Conservation (phyloP, 2,888 invertebrate genomes). For the Itoplectis maculator region DNA sequence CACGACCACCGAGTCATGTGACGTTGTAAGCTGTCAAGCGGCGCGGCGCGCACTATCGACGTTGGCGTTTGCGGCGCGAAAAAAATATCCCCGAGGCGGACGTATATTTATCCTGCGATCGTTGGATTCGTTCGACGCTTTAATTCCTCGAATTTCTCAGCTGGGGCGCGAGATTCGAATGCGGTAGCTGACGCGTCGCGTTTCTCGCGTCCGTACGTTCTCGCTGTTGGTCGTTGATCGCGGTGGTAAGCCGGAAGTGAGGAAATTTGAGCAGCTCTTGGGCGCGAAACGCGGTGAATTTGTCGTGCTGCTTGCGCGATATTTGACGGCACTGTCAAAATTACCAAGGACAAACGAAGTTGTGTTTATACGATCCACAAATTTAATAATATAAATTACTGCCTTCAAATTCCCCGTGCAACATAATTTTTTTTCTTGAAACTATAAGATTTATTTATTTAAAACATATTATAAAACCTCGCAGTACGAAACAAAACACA, state of each 20-base stretch:
- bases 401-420: too few species aligned
- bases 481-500: too few species aligned
- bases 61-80: neutral
- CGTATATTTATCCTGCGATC: slow-evolving; percentile 5
- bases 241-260: too few species aligned
- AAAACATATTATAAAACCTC: too few species aligned
- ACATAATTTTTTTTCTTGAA: too few species aligned
- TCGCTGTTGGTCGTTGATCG: neutral
- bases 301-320: too few species aligned
- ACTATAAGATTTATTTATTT: too few species aligned
- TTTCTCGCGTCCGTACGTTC: neutral
- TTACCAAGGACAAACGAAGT: too few species aligned
- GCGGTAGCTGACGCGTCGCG: too few species aligned
- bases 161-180: slow-evolving; percentile 58
- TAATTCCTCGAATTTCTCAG: slow-evolving; percentile 9
- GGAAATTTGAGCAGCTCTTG: neutral
- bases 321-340: too few species aligned
- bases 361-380: neutral
- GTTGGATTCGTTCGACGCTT: neutral
- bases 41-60: neutral
- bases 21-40: slow-evolving; percentile 29
- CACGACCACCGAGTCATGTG: slow-evolving; percentile 50
- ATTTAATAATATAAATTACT: too few species aligned
- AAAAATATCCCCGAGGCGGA: neutral
- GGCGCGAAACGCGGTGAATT: neutral